Evolutionary conservation across 2,113 vertebrate species (phyloP).

Genomic region (Empidonax traillii): DNA sequence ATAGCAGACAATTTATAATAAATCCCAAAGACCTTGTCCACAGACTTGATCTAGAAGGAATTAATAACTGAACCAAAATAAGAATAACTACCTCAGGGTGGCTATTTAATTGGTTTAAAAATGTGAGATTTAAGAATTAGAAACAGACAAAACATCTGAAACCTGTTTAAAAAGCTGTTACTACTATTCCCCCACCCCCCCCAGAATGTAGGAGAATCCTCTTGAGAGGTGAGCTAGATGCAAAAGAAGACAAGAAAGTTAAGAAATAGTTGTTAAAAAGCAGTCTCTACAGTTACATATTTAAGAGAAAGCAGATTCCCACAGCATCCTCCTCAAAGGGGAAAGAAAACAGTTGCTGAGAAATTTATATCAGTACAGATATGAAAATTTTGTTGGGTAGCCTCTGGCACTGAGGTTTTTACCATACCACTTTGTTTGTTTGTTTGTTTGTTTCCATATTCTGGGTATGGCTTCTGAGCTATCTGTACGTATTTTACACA

Average conservation of each 20-base stretch:
- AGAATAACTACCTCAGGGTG: background rate
- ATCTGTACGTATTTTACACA: background rate
- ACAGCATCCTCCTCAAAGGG: background rate
- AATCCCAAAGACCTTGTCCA: background rate
- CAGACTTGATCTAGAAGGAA: background rate
- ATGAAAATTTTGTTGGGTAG: background rate
- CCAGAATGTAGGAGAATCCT: background rate
- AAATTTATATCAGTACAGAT: background rate
- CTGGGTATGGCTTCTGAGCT: background rate
- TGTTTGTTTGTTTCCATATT: background rate
- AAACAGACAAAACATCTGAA: background rate
- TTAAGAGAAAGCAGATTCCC: background rate
- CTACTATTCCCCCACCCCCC: fast-evolving
- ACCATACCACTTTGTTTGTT: background rate
- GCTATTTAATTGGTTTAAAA: background rate
- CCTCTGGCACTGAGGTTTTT: background rate
- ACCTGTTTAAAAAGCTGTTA: background rate
- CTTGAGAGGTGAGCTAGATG: background rate
- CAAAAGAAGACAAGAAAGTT: background rate
- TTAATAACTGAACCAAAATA: background rate
- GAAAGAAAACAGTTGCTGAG: background rate
- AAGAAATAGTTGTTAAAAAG: background rate
- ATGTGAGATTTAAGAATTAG: background rate
- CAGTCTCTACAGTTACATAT: background rate
- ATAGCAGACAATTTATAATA: background rate